phyloP scores from a whole-genome alignment of 2,888 invertebrate genomes.

The Aphodius granarius region DNA sequence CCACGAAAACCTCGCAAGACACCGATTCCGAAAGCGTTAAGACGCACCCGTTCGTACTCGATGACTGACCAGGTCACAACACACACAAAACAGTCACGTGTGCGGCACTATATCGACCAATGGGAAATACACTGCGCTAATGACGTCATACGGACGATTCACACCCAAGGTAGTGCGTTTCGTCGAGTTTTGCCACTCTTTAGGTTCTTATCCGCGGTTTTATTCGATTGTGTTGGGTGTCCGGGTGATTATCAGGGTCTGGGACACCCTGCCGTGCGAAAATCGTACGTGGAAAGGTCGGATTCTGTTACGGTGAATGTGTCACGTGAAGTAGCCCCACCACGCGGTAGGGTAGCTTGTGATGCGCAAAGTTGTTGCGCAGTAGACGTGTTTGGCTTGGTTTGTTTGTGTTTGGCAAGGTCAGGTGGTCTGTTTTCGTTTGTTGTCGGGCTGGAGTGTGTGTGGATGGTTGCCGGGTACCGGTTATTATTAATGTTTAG shows the following conservation, averaged over 20 bases:
- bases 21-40: conserved; percentile 29
- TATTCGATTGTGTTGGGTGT: not conserved
- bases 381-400: conserved; percentile 4
- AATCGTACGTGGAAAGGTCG: not conserved
- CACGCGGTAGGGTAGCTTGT: conserved; percentile 29
- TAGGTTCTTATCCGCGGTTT: not conserved
- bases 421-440: not conserved
- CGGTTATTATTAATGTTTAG: too few species aligned
- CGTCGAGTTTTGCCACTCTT: not conserved
- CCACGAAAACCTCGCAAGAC: too few species aligned
- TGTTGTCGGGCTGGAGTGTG: not conserved
- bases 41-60: conserved; percentile 47
- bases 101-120: conserved; percentile 55
- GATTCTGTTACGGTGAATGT: not conserved
- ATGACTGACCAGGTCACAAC: conserved; percentile 41
- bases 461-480: not conserved
- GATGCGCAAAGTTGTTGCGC: conserved; percentile 32
- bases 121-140: conserved; percentile 51
- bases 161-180: not conserved
- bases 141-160: conserved; percentile 50
- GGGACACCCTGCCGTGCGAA: not conserved
- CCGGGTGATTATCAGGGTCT: not conserved
- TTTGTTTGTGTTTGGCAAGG: conserved; percentile 11
- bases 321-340: conserved; percentile 22
- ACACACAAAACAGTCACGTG: conserved; percentile 39